phyloP scores from a whole-genome alignment of 2,888 invertebrate genomes.

The Polia nebulosa region DNA sequence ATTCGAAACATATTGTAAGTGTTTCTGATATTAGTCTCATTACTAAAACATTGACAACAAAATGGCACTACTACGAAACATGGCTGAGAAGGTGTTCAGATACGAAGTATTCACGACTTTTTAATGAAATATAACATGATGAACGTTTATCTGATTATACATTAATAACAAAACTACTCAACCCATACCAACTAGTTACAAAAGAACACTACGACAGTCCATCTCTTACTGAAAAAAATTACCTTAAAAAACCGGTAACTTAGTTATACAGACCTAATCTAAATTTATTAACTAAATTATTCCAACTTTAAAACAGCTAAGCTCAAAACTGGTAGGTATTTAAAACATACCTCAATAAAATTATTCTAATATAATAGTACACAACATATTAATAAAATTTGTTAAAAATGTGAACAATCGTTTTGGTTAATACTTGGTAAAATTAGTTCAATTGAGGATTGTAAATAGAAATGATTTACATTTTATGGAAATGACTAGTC shows the following conservation, averaged over 20 bases:
- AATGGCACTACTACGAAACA: constrained; percentile 75
- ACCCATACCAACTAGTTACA: constrained; percentile 47
- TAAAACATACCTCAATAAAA: constrained; percentile 84
- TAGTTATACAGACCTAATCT: constrained; percentile 70
- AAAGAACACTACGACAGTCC: constrained; percentile 62
- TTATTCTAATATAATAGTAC: constrained; percentile 81
- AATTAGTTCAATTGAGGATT: constrained; percentile 72
- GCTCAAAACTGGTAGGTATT: constrained; percentile 77
- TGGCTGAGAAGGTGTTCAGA: constrained; percentile 60
- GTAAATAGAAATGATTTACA: constrained; percentile 69
- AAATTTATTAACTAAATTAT: constrained; percentile 75
- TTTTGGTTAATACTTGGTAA: constrained; percentile 88
- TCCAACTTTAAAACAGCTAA: constrained; percentile 73
- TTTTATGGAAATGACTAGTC: constrained; percentile 75
- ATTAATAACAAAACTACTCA: constrained; percentile 49
- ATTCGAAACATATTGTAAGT: constrained; percentile 14
- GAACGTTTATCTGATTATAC: constrained; percentile 45
- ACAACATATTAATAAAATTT: constrained; percentile 90
- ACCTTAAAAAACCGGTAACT: constrained; percentile 73
- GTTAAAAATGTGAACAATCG: constrained; percentile 87
- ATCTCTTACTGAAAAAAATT: constrained; percentile 54
- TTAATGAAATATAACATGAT: constrained; percentile 28
- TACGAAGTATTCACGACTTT: constrained; percentile 32
- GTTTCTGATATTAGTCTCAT: constrained; percentile 16
- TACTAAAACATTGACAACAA: constrained; percentile 28